Percentiles rank a stretch among this genome's conserved stretches.
Conservation (phyloP, 2,888 invertebrate genomes). For the Anorthoa munda region DNA sequence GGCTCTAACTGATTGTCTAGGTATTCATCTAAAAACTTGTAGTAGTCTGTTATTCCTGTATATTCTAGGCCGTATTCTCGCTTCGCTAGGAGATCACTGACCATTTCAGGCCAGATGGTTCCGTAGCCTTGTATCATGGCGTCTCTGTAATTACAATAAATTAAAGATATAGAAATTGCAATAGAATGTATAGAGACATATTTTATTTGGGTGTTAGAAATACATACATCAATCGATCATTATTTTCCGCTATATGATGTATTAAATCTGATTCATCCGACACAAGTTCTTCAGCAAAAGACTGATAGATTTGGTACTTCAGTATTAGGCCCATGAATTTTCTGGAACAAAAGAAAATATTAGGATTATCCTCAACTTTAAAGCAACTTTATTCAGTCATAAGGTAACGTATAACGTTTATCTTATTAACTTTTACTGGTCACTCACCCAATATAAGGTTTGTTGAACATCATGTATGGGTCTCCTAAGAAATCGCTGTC, state of each 20-base stretch:
- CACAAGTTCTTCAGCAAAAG: constrained; percentile 86
- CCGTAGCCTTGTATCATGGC: constrained; percentile 87
- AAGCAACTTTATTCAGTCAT: background rate
- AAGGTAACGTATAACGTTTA: background rate
- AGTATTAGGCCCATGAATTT: constrained; percentile 91
- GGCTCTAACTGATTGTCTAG: constrained; percentile 88
- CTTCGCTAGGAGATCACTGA: constrained; percentile 87
- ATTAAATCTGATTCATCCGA: constrained; percentile 86
- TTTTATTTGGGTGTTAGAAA: background rate
- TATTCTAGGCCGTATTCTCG: constrained; percentile 88
- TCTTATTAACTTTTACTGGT: constrained; percentile 3
- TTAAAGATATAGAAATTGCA: background rate
- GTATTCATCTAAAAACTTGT: constrained; percentile 90
- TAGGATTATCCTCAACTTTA: background rate
- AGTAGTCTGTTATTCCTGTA: constrained; percentile 90
- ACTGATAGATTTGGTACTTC: constrained; percentile 91
- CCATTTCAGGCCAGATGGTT: constrained; percentile 86
- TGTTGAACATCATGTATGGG: constrained; percentile 87
- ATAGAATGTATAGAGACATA: background rate
- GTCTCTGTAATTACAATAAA: constrained; percentile 77
- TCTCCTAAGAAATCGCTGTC: constrained; percentile 89
- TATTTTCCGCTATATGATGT: constrained; percentile 82
- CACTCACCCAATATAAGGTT: constrained; percentile 90
- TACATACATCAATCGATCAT: constrained; percentile 85
- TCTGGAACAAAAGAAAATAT: constrained; percentile 76